These are phyloP conservation scores for Orycteropus afer DNA, from an alignment of 2,113 vertebrate genomes.

Conservation along the genomic window DNA sequence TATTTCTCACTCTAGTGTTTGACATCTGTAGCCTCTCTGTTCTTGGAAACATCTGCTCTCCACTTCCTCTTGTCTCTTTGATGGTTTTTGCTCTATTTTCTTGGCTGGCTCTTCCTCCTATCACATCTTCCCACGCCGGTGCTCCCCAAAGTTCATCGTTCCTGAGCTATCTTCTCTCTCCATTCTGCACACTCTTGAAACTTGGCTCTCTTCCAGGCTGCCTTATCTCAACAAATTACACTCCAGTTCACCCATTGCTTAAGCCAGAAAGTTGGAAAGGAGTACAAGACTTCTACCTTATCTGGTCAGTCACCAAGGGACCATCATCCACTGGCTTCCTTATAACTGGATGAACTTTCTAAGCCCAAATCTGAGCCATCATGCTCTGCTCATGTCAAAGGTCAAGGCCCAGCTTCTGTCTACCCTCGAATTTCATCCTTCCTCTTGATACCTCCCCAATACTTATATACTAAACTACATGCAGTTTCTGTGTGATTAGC, in stretches of 20 bases:
- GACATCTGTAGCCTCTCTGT: neutral
- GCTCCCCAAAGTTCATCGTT: neutral
- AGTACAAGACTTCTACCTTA: neutral
- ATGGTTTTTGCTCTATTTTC: constrained; percentile 24
- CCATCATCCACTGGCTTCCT: neutral
- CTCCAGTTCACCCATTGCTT: neutral
- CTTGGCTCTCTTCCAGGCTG: neutral
- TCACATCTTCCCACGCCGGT: neutral
- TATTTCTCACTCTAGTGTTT: neutral
- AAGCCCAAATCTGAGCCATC: neutral
- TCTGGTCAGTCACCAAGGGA: neutral
- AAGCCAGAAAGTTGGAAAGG: neutral
- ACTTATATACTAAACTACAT: neutral
- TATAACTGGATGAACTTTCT: neutral
- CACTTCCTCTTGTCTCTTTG: neutral
- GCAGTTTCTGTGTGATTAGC: neutral
- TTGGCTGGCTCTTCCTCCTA: constrained; percentile 12
- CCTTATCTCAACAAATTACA: neutral
- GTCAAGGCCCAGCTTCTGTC: neutral
- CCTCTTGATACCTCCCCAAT: neutral
- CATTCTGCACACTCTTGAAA: neutral
- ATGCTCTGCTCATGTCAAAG: neutral
- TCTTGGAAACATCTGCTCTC: neutral
- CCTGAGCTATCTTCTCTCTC: constrained; percentile 26
- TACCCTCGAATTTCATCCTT: neutral